Conservation (phyloP, 1,140 invertebrate species). For the Euura saliciscinereae region DNA sequence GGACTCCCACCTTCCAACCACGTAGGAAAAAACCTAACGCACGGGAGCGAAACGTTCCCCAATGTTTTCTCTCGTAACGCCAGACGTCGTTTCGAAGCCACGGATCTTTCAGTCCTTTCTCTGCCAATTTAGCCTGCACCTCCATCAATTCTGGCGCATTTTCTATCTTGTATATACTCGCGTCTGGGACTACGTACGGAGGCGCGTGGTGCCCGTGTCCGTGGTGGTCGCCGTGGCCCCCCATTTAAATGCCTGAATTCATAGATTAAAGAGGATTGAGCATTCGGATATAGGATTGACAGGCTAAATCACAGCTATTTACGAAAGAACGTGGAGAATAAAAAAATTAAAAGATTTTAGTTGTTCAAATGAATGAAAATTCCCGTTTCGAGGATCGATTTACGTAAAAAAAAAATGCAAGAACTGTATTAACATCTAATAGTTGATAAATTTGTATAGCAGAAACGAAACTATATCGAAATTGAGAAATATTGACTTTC, state of each 20-base stretch:
- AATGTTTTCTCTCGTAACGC: slow-evolving; percentile 67
- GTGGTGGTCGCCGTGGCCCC: slow-evolving; percentile 52
- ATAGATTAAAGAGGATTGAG: not conserved
- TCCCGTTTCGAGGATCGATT: too few species aligned
- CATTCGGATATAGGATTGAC: not conserved
- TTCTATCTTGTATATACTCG: slow-evolving; percentile 74
- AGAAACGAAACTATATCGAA: too few species aligned
- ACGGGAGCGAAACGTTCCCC: slow-evolving; percentile 50
- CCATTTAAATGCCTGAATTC: slow-evolving; percentile 50
- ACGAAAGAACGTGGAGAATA: not conserved
- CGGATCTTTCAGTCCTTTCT: slow-evolving; percentile 78
- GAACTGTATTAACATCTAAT: too few species aligned
- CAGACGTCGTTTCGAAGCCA: slow-evolving; percentile 88
- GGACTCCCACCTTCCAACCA: slow-evolving; percentile 69
- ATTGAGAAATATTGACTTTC: too few species aligned
- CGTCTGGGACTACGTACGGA: slow-evolving; percentile 68
- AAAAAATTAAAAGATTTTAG: too few species aligned
- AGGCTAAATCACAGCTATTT: not conserved
- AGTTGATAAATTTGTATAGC: too few species aligned
- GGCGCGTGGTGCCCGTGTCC: slow-evolving; percentile 50
- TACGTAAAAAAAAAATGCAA: too few species aligned
- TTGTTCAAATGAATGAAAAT: too few species aligned
- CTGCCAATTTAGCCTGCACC: slow-evolving; percentile 67
- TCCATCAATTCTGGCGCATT: slow-evolving; percentile 67
- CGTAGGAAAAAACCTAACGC: slow-evolving; percentile 56